Base-by-base conservation (phyloP, 2,888 invertebrate genomes). In the Cantharis lateralis region DNA sequence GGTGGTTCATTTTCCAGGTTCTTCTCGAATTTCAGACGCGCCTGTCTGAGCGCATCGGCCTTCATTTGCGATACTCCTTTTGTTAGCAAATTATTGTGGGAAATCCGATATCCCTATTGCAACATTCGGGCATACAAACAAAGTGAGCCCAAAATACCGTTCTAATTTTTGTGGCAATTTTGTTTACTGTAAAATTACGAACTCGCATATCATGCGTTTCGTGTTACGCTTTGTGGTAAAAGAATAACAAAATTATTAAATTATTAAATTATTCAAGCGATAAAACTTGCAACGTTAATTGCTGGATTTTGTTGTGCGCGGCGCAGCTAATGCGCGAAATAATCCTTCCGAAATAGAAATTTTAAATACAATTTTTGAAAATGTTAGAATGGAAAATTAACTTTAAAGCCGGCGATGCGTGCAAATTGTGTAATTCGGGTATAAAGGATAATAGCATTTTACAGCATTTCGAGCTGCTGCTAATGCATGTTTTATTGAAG, bases 1-100 rank as follows among this genome's bases (percentile, higher is more conserved):
- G 82, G 81, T 83, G 85, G 84, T 83, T 86, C 86, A 79, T 86
- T 86, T 86, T 85, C 84, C 85, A 83, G 80, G 81, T 82, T 61
- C 72, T 82, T 80, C 84, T 85, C 85, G 84, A 81, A 85, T 85
- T 85, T 85, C 86, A 84, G 81, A 80, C 83, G 84, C 83, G 83
- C 82, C 80, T 83, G 83, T 83, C 84, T 82, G 84, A 83, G 76
- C 79, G 76, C 80, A 79, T 80, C 77, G 82, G 80, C 81, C 81
- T 79, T 81, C 82, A 80, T 76, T 80, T 79, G 81, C 82, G 84
- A 85, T 85, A 82, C 84, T 83, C 83, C 83, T 86, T 78, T 85
- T 86, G 85, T 85, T 85, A 83, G 83, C 86, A 81, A 85, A 85
- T 85, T 85, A 85, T 84, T 80, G 80, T 80, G 79, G 80, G 84